Percentiles rank a stretch among this genome's conserved stretches.
These are phyloP conservation scores for Leucopsar rothschildi DNA, from an alignment of 2,113 vertebrate species.

Conservation along the genomic window DNA sequence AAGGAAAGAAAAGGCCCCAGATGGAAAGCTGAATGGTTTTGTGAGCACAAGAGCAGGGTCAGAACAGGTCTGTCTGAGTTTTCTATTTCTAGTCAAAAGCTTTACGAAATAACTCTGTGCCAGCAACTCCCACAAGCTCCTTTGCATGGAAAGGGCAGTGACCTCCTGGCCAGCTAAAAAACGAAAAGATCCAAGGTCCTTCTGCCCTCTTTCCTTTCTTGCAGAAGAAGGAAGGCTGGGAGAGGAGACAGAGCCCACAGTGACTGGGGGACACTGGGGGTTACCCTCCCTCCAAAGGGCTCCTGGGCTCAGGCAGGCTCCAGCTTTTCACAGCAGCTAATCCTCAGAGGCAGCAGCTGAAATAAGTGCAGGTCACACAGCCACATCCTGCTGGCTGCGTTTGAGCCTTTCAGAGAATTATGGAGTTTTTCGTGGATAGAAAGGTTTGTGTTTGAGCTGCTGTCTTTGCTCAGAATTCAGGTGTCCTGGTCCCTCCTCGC, in stretches of 20 bases:
- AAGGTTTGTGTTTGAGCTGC: background rate
- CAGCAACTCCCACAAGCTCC: constrained; percentile 6
- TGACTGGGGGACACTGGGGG: background rate
- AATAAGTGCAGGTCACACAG: background rate
- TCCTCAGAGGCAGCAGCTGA: background rate
- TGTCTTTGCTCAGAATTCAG: background rate
- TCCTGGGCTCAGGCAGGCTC: background rate
- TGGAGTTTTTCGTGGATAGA: background rate
- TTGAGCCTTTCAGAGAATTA: background rate
- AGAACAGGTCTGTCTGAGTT: background rate
- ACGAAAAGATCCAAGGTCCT: background rate
- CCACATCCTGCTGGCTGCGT: background rate
- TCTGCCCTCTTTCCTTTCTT: background rate
- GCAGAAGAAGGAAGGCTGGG: background rate
- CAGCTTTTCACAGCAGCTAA: constrained; percentile 6
- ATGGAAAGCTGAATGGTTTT: background rate
- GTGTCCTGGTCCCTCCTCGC: background rate
- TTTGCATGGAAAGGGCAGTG: background rate
- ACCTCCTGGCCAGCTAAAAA: background rate
- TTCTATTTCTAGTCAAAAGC: constrained; percentile 44
- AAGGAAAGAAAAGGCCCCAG: background rate
- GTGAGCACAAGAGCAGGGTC: background rate
- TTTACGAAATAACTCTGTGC: background rate
- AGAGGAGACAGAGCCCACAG: background rate
- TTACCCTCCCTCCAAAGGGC: background rate